Evolutionary conservation across 2,888 invertebrate species (phyloP).

Genomic region (Hecatera dysodea): DNA sequence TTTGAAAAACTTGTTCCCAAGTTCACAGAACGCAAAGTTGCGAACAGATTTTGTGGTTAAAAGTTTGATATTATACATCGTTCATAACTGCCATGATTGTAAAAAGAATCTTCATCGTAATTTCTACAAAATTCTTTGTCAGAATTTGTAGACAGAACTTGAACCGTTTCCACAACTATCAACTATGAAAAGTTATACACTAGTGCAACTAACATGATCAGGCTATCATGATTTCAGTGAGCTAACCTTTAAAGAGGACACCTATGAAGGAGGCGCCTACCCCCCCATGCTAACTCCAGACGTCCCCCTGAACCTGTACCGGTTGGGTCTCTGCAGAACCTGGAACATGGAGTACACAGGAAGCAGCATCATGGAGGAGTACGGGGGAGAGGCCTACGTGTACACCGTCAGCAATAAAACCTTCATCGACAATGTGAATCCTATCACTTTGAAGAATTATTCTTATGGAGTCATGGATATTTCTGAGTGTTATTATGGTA

Average conservation of each 20-base stretch:
- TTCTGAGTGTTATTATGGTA: slow-evolving; percentile 93
- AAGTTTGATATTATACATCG: not conserved
- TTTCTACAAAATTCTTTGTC: too few species aligned
- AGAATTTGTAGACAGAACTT: not conserved
- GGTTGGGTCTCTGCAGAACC: slow-evolving; percentile 94
- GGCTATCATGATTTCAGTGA: slow-evolving; percentile 51
- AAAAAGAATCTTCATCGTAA: too few species aligned
- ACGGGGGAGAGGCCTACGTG: slow-evolving; percentile 91
- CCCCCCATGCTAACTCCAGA: slow-evolving; percentile 91
- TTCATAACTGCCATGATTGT: too few species aligned
- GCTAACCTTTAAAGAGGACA: slow-evolving; percentile 92
- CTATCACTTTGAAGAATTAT: slow-evolving; percentile 84
- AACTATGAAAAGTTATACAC: not conserved
- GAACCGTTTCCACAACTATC: not conserved
- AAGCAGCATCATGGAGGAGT: slow-evolving; percentile 71
- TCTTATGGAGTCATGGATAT: slow-evolving; percentile 91
- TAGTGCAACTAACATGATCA: not conserved
- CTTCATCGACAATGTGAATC: slow-evolving; percentile 90
- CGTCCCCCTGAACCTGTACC: slow-evolving; percentile 91
- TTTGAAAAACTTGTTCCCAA: not conserved
- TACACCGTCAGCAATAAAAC: slow-evolving; percentile 92
- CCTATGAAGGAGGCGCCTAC: slow-evolving; percentile 94
- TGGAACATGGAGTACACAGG: slow-evolving; percentile 83
- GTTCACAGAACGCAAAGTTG: not conserved
- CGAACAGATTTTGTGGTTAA: not conserved